phyloP scores from a whole-genome alignment of 2,888 invertebrate genomes.

The Tricholauxania praeusta region DNA sequence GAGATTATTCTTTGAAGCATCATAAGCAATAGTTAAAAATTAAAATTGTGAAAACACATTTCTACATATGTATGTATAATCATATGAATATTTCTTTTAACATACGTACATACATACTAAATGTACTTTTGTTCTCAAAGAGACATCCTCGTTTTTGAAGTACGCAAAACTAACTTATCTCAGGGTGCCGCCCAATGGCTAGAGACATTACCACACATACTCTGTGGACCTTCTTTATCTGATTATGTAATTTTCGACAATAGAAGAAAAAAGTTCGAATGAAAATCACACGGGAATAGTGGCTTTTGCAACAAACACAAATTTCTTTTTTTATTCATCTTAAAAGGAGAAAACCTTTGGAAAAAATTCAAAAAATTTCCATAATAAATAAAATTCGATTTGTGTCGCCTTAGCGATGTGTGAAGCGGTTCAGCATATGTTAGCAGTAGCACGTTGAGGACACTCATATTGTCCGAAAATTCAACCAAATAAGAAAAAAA shows the following conservation, averaged over 20 bases:
- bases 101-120: too few relatives aligned
- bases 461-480: background rate
- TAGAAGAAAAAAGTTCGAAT: background rate
- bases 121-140: too few relatives aligned
- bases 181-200: too few relatives aligned
- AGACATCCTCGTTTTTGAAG: too few relatives aligned
- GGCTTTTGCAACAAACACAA: background rate
- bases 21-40: too few relatives aligned
- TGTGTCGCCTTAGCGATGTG: slow-evolving; percentile 16
- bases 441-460: background rate
- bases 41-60: too few relatives aligned
- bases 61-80: too few relatives aligned
- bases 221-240: background rate
- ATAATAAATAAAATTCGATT: slow-evolving; percentile 30
- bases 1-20: too few relatives aligned
- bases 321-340: background rate
- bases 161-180: too few relatives aligned
- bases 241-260: background rate
- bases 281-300: background rate
- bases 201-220: too few relatives aligned
- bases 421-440: background rate
- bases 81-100: too few relatives aligned
- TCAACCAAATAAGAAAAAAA: background rate
- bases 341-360: background rate
- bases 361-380: slow-evolving; percentile 13